Conservation (phyloP, 2,113 vertebrate genomes). For the Neotragus pygmaeus region DNA sequence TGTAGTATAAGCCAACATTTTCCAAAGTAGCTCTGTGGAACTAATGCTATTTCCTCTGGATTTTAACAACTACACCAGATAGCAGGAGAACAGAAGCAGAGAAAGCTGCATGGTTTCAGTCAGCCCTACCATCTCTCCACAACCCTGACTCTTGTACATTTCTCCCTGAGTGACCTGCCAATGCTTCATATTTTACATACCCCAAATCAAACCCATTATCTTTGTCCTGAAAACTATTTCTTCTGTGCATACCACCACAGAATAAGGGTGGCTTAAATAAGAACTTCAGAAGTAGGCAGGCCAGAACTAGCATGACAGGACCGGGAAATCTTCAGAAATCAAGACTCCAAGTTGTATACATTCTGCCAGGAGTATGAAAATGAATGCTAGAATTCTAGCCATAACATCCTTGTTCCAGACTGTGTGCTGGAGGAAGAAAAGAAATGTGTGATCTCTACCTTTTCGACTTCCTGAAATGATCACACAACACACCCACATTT, state of each 20-base stretch:
- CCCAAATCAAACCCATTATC: not conserved
- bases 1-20: not conserved
- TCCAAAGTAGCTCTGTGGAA: not conserved
- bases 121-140: not conserved
- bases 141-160: not conserved
- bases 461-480: not conserved
- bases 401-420: not conserved
- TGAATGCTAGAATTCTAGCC: not conserved
- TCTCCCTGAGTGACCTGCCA: not conserved
- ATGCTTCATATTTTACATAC: not conserved
- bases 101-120: not conserved
- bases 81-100: not conserved
- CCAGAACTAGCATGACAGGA: not conserved
- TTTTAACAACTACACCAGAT: not conserved
- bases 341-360: not conserved
- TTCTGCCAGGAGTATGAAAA: not conserved
- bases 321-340: not conserved
- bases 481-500: not conserved
- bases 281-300: not conserved
- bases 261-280: not conserved
- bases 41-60: not conserved
- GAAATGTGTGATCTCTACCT: not conserved
- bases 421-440: not conserved
- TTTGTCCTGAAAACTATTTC: not conserved
- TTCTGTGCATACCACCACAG: not conserved